Conservation (phyloP, 2,888 invertebrate genomes). For the Mantis religiosa region DNA sequence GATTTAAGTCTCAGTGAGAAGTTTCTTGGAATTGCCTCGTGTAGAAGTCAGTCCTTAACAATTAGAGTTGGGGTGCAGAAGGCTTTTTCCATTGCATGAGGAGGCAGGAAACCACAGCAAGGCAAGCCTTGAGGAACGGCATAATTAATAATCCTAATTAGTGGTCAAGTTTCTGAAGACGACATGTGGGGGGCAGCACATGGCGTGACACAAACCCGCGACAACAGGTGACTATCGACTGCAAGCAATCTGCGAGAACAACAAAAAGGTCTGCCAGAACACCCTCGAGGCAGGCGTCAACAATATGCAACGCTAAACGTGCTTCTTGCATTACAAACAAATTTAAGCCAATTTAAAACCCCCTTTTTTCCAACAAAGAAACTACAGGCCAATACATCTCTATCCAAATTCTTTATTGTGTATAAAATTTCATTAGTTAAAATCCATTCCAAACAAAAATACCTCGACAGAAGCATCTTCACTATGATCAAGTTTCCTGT, state of each 20-base stretch:
- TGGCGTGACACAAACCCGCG: neutral
- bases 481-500: too few species aligned
- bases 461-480: too few species aligned
- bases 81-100: neutral
- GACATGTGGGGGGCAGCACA: slow-evolving; percentile 7
- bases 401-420: too few species aligned
- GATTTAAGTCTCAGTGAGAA: neutral
- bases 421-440: too few species aligned
- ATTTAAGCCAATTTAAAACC: too few species aligned
- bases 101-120: neutral
- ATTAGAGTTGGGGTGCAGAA: neutral
- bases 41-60: neutral
- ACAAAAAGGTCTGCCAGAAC: neutral
- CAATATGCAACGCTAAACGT: neutral
- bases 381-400: too few species aligned
- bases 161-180: neutral
- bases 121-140: neutral
- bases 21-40: neutral
- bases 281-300: neutral
- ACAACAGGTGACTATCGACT: neutral
- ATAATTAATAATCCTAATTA: slow-evolving; percentile 15
- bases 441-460: too few species aligned
- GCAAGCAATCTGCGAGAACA: neutral
- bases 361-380: too few species aligned
- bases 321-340: too few species aligned